Base-by-base conservation (phyloP, 2,113 vertebrate species). In the Apaloderma vittatum region DNA sequence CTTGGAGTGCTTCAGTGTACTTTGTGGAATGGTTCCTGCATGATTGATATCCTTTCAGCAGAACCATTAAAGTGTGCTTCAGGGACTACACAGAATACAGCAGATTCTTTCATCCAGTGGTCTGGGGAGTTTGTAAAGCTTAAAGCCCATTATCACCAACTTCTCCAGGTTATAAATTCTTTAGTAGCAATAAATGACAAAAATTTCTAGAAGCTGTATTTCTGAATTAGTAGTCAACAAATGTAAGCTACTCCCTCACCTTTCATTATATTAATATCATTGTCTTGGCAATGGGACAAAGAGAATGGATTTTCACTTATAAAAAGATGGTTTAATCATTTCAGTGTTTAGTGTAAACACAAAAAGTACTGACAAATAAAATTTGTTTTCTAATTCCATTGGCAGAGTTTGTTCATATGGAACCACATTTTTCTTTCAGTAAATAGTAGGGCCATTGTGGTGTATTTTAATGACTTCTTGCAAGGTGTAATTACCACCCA, bases 1-100 rank as follows among this genome's bases (percentile, higher is more conserved):
- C 51, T 83, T 95, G 27, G 57, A 92, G 11, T 77, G 15, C 11
- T 30, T 93, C 55, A 37, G 6, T 92, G 49, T 86, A 95, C 67
- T 94, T 82, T 36, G 23, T 86, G 49, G 52, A 95, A 74, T 0
- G 1, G 17, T 67, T 86, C 63, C 72, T 91, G 2, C 73, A 81
- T 97, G 96, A 97, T 81, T 96, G 94, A 96, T 96, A 91, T 8
- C 24, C 58, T 92, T 86, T 94, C 88, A 91, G 79, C 68, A 91
- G 45, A 95, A 66, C 82, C 55, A 96, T 97, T 97, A 93, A 93
- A 90, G n/a, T 70, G 48, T 88, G 96, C 95, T 96, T 95, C 88
- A 94, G 97, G 95, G 86, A 92, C 90, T 86, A 90, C 75, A 86
- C 10, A 83, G 65, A 76, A 88, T 86, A 93, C 59, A 88, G 57